Percentiles rank a stretch among this genome's conserved stretches.
Evolutionary conservation across 2,113 vertebrate species (phyloP).

Genomic region (Brienomyrus longianalis): DNA sequence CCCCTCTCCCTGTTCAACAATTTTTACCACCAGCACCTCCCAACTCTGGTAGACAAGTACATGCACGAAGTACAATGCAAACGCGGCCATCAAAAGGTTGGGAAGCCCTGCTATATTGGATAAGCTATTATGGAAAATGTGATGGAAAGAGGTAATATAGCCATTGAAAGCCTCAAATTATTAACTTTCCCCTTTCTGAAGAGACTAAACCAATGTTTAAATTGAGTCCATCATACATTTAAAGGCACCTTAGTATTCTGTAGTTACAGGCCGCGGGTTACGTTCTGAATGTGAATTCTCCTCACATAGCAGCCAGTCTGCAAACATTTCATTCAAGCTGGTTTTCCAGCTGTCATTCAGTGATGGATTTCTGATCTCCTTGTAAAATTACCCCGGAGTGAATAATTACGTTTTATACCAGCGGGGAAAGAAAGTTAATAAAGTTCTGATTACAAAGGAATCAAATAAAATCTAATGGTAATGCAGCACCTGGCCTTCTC

Average conservation of each 20-base stretch:
- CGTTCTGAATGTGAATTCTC: neutral
- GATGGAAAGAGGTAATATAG: neutral
- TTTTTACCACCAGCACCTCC: neutral
- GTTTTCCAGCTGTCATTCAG: conserved; percentile 15
- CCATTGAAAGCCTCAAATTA: neutral
- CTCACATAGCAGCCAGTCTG: neutral
- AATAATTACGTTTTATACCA: conserved; percentile 9
- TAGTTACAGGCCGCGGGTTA: neutral
- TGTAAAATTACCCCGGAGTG: conserved; percentile 2
- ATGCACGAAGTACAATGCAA: neutral
- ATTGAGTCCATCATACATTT: neutral
- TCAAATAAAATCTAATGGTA: conserved; percentile 14
- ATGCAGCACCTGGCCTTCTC: neutral
- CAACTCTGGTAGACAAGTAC: neutral
- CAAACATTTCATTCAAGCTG: neutral
- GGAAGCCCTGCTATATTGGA: neutral
- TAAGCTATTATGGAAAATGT: neutral
- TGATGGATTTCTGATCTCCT: conserved; percentile 18
- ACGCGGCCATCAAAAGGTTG: neutral
- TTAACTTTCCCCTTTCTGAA: neutral
- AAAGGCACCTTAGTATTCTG: neutral
- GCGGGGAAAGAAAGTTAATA: conserved; percentile 13
- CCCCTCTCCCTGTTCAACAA: neutral
- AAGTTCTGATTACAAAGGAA: conserved; percentile 19
- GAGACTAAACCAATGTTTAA: neutral